Base-by-base conservation (phyloP, 2,113 vertebrate species). In the Sclerurus mexicanus region DNA sequence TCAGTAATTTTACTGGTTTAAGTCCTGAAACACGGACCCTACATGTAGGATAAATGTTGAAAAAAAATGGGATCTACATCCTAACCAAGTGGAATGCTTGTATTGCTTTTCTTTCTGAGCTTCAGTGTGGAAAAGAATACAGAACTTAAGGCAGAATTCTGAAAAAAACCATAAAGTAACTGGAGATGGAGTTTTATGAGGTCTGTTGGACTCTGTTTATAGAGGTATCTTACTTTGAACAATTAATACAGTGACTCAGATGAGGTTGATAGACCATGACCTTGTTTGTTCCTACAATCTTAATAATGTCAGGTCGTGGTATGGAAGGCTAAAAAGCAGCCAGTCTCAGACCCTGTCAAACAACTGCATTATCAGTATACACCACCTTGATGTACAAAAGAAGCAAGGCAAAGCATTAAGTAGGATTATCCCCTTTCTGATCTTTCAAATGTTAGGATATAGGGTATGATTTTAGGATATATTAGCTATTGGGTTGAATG, bases 391-490 rank as follows among this genome's bases (percentile, higher is more conserved):
- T n/a, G 68, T 80, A 84, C 42, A 55, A 50, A 50, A 74, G 78
- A 63, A 91, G 27, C 42, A 66, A 91, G 82, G 79, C 66, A 66
- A 60, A 82, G 55, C 92, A 88, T 88, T 87, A 87, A 91, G 47
- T 77, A 44, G 91, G 76, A 95, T 93, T 92, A 86, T 85, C 75
- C 39, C 35, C 33, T 91, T 83, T 85, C 53, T 83, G 67, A 93
- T 75, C 78, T 71, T 75, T 58, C 52, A 66, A 22, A 50, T 83
- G 39, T 60, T 94, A 78, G 60, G 27, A 85, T 94, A 63, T 75
- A 76, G 62, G 37, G 47, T 78, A 39, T 89, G 75, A 84, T 91
- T 81, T 95, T 90, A 80, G 88, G 37, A 44, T 91, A 19, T 89
- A 42, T 56, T 72, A 75, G n/a, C 71, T 81, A 1, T 44, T 63